Base-by-base conservation (phyloP, 2,113 vertebrate species). In the Athene cunicularia region DNA sequence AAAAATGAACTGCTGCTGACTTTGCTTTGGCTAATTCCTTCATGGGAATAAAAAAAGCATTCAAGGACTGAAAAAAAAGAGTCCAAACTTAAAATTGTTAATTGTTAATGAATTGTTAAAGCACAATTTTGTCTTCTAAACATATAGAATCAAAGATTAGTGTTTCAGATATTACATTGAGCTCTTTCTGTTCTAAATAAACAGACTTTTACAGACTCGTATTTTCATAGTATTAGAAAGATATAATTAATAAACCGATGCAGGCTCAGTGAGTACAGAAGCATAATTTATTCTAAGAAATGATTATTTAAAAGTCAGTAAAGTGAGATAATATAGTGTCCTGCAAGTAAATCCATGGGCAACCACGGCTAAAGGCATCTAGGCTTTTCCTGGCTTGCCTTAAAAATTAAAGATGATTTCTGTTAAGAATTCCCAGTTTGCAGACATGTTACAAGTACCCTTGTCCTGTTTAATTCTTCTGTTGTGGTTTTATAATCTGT, bases 401-500 rank as follows among this genome's bases (percentile, higher is more conserved):
- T 64, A 39, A 55, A 82, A 77, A 35, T 30, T 4, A 66, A 55
- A 45, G n/a, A 14, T n/a, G 33, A 73, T 43, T 86, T 45, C 22
- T 60, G 14, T 30, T 74, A 39, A 27, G 14, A 55, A 33, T 66
- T 82, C 26, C 22, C 35, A 24, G 4, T 41, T 64, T 63, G 24
- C 28, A 56, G 59, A 24, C 14, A 2, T 12, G 24, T 47, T 45
- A 28, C 8, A 43, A 71, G 19, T 33, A 19, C 18, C n/a, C 8
- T 7, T 14, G 8, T 82, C 35, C 9, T 37, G 7, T 75, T 93
- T 28, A 62, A 32, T 52, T 79, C 22, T 59, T 26, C 22, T 56
- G 0, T 26, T 49, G 5, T n/a, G 11, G 9, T 17, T 17, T 24
- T 63, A 53, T 9, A 49, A 6, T 4, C 12, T 26, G 8, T 33